Conservation (phyloP, 2,888 invertebrate species). For the Ellobium chinense region DNA sequence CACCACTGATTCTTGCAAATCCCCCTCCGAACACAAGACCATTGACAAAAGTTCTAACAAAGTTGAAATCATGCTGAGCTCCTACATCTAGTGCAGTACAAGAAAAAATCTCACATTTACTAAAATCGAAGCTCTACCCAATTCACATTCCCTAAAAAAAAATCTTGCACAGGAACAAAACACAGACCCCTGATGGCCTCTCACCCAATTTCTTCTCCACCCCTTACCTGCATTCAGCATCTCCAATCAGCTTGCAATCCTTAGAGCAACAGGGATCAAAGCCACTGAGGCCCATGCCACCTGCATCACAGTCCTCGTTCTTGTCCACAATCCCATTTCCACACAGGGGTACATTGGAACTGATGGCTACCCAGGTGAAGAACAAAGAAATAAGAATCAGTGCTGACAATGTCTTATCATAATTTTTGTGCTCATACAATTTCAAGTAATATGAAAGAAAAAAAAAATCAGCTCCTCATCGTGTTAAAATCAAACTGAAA, state of each 20-base stretch:
- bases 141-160: too few species aligned
- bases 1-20: too few species aligned
- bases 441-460: neutral
- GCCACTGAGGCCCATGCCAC: constrained; percentile 85
- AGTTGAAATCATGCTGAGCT: too few species aligned
- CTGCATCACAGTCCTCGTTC: constrained; percentile 98
- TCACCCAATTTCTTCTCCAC: neutral
- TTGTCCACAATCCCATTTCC: constrained; percentile 94
- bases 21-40: too few species aligned
- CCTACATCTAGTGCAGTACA: too few species aligned
- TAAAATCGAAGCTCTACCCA: too few species aligned
- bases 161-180: too few species aligned
- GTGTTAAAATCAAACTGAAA: neutral
- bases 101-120: too few species aligned
- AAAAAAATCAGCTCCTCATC: neutral
- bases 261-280: constrained; percentile 94
- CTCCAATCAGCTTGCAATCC: constrained; percentile 92
- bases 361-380: constrained; percentile 55
- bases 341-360: constrained; percentile 86
- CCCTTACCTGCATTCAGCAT: constrained; percentile 90
- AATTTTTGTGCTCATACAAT: neutral
- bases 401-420: neutral
- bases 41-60: too few species aligned
- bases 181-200: too few species aligned
- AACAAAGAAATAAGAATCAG: too few species aligned